Evolutionary conservation across 2,797 vertebrate species (phyloP).

Genomic region (Tolypeutes matacus): DNA sequence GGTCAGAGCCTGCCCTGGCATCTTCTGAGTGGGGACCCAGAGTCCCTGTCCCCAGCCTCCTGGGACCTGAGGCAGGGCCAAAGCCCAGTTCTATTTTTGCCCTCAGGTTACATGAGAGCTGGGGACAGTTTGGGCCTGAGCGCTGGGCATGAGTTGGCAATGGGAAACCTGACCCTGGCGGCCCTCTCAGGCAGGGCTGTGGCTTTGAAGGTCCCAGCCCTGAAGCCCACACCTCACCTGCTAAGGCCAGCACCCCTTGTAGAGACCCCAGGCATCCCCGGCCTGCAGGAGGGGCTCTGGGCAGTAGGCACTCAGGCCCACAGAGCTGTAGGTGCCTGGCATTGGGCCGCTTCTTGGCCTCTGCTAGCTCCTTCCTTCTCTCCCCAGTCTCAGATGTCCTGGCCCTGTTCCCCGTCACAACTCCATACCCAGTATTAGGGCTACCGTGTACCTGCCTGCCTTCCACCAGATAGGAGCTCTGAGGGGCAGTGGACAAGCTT

Average conservation of each 20-base stretch:
- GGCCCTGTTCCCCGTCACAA: neutral
- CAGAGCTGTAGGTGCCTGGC: neutral
- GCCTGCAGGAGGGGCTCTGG: neutral
- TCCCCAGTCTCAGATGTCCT: neutral
- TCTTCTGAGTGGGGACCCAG: neutral
- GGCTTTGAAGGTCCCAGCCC: neutral
- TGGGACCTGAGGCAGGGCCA: neutral
- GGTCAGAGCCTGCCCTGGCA: slow-evolving; percentile 33
- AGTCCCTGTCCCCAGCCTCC: neutral
- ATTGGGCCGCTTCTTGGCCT: neutral
- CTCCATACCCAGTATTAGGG: neutral
- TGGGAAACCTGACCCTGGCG: slow-evolving; percentile 63
- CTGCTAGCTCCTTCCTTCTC: neutral
- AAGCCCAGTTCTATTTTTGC: slow-evolving; percentile 81
- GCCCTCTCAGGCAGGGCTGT: neutral
- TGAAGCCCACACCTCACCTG: neutral
- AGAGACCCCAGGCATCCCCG: neutral
- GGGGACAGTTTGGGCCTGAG: neutral
- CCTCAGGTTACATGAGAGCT: slow-evolving; percentile 78
- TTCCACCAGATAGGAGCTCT: neutral
- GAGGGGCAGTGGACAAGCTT: neutral
- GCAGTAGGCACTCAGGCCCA: neutral
- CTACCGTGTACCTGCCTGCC: neutral
- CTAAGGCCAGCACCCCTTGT: neutral
- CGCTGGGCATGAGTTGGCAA: neutral